These are phyloP conservation scores for Penaeus indicus DNA, from an alignment of 1,140 invertebrate species.

Conservation along the genomic window DNA sequence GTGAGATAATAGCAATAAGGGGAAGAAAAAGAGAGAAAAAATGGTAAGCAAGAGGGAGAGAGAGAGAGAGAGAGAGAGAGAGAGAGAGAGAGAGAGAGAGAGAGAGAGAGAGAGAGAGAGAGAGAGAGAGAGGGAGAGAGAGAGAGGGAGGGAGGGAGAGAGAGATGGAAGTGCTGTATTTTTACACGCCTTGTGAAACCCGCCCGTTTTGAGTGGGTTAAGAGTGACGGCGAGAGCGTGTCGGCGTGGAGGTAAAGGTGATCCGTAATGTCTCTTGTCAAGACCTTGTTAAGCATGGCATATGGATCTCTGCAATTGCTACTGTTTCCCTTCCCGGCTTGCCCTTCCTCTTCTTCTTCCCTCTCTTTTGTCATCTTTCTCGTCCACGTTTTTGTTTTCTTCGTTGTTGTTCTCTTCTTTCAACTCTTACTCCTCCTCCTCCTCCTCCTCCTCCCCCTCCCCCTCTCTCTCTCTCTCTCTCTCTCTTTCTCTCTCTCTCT, in stretches of 20 bases:
- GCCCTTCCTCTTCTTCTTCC: not conserved
- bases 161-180: too few relatives aligned
- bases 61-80: not conserved
- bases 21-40: not conserved
- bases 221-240: not conserved
- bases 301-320: not conserved
- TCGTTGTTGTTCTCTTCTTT: not conserved
- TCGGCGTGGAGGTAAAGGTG: not conserved
- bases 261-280: too few relatives aligned
- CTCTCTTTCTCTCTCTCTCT: not conserved
- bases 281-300: too few relatives aligned
- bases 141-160: too few relatives aligned
- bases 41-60: not conserved
- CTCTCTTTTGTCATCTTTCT: not conserved
- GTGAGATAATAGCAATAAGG: not conserved
- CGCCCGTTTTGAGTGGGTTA: not conserved
- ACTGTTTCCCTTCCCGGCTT: not conserved
- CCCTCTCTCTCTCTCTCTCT: not conserved
- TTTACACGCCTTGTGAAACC: too few relatives aligned
- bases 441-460: not conserved
- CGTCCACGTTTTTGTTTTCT: not conserved
- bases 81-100: not conserved
- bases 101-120: not conserved
- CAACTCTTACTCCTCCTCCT: not conserved
- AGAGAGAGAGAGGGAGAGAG: too few relatives aligned